phyloP scores from a whole-genome alignment of 1,140 invertebrate species.

The Drosophila saltans region DNA sequence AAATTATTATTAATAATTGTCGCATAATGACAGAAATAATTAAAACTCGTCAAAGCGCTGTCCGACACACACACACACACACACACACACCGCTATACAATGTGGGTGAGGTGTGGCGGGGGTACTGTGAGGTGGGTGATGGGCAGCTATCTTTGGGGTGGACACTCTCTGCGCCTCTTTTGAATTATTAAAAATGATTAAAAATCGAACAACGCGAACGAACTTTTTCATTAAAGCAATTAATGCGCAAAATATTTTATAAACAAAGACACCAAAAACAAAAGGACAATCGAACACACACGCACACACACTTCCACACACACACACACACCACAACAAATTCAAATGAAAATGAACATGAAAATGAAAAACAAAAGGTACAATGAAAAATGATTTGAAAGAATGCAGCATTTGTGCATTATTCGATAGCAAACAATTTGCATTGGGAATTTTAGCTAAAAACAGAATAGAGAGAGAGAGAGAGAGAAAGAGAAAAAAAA shows the following conservation, averaged over 20 bases:
- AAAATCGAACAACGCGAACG: conserved; percentile 37
- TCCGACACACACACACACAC: not conserved
- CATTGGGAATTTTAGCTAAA: not conserved
- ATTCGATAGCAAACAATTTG: not conserved
- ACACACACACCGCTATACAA: not conserved
- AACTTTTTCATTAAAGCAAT: conserved; percentile 61
- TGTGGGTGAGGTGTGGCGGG: not conserved
- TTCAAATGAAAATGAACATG: not conserved
- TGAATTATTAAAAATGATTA: conserved; percentile 49
- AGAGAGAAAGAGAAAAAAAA: too few relatives aligned
- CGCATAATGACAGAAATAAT: conserved; percentile 50
- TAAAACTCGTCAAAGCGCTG: conserved; percentile 47
- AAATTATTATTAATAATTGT: conserved; percentile 56
- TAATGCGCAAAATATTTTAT: conserved; percentile 36
- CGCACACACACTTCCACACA: too few relatives aligned
- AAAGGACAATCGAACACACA: not conserved
- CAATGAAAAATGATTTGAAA: conserved; percentile 1
- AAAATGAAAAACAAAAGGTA: not conserved
- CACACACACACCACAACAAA: not conserved
- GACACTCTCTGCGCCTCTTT: conserved; percentile 20
- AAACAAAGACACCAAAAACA: conserved; percentile 9
- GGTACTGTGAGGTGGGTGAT: too few relatives aligned
- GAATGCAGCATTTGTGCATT: not conserved
- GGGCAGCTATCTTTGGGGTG: conserved; percentile 7
- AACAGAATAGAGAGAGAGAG: too few relatives aligned